Base-by-base conservation (phyloP, 2,113 vertebrate genomes). In the Brienomyrus longianalis region DNA sequence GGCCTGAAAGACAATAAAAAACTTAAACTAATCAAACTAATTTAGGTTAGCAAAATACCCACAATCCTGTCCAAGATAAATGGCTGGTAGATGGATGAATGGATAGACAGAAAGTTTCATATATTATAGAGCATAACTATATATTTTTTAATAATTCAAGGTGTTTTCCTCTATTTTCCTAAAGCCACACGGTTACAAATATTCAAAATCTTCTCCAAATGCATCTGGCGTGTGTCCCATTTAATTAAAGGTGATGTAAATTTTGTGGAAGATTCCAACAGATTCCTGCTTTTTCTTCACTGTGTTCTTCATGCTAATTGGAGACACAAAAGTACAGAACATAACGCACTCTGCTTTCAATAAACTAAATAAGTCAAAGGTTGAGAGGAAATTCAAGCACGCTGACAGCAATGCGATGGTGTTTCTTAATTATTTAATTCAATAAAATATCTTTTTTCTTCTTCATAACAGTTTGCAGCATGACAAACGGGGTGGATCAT, bases 331-430 rank as follows among this genome's bases (percentile, higher is more conserved):
- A 83, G 39, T 47, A 3, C 85, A 35, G 45, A 84, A 84, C 9
- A 84, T 23, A 84, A 84, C 45, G 13, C 2, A 51, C 27, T 52
- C 11, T 39, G 7, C n/a, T 52, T 48, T 54, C 70, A 89, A 84
- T 84, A 84, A 84, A 84, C 43, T 23, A 19, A 83, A 83, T 21
- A 83, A 50, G 50, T 59, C 50, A 89, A 89, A 59, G 51, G 88
- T 52, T 39, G 66, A 51, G 17, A 54, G 43, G 45, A 48, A 23
- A 56, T 83, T 84, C 50, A 15, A 27, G 62, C 62, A 31, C 31
- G 3, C 10, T 31, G 27, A 70, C 13, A 31, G 62, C 27, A 70
- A 4, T 13, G 10, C 4, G 27, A 70, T 11, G 31, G 31, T 19
- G 35, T 43, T 17, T 43, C 31, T 80, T 70, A 19, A 51, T 48